A percentile compares a stretch with the other conserved stretches of the same genome.
Conservation (phyloP, 1,140 invertebrate genomes). For the Scaptodrosophila lebanonensis region DNA sequence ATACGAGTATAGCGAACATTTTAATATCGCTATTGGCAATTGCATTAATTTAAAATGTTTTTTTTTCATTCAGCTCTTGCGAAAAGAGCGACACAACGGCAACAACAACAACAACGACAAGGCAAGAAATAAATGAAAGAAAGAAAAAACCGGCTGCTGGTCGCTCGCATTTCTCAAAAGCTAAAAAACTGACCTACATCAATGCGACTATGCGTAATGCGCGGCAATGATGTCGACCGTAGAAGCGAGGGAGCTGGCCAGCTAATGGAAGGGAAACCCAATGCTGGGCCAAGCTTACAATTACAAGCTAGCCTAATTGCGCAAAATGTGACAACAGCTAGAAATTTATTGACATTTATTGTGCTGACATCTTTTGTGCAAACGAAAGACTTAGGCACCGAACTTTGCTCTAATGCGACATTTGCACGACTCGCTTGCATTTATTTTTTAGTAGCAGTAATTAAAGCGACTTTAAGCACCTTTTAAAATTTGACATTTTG, state of each 20-base stretch:
- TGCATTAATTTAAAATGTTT: slow-evolving; percentile 56
- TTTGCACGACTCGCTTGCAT: slow-evolving; percentile 14
- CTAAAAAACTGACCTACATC: slow-evolving; percentile 71
- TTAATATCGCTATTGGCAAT: slow-evolving; percentile 43
- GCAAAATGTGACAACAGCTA: slow-evolving; percentile 18
- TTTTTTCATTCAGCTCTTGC: slow-evolving; percentile 28
- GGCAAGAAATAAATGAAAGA: not conserved
- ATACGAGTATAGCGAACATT: slow-evolving; percentile 3
- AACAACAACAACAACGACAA: slow-evolving; percentile 20
- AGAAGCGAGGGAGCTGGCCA: too few relatives aligned
- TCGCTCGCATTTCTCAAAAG: slow-evolving; percentile 31
- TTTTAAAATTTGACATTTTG: slow-evolving; percentile 16
- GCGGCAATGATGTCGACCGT: slow-evolving; percentile 26
- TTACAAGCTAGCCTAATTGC: too few relatives aligned
- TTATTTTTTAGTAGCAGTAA: slow-evolving; percentile 8
- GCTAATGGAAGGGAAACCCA: too few relatives aligned
- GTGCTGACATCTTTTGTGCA: slow-evolving; percentile 18
- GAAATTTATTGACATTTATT: slow-evolving; percentile 52
- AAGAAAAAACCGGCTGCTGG: slow-evolving; percentile 55
- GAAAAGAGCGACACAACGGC: slow-evolving; percentile 45
- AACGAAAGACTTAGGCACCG: slow-evolving; percentile 66
- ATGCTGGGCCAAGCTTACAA: too few relatives aligned
- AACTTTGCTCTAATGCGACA: slow-evolving; percentile 31
- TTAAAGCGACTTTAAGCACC: slow-evolving; percentile 9
- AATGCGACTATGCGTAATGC: slow-evolving; percentile 39